Evolutionary conservation across 2,888 invertebrate species (phyloP), one percentile per base, ranked within the genome.

Genomic region (Stenolophus ochropezus): DNA sequence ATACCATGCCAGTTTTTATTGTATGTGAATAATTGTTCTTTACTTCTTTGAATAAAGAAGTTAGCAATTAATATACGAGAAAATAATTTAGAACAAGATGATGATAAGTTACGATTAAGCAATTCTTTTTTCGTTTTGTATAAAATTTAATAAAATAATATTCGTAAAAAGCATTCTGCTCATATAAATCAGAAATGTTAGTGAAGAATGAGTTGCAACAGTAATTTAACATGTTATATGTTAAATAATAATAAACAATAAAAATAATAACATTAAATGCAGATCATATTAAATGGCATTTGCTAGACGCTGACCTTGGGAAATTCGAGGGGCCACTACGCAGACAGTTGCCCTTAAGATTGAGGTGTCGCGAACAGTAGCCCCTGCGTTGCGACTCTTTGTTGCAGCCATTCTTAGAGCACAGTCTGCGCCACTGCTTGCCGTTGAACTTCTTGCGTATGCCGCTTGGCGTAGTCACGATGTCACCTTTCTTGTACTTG

Each of bases 381-480:
- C 99, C 99, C 85, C 98, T 92, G 49, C 99, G 92, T 90, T 99
- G 99, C 87, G 98, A 98, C 92, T 99, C 99, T 91, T 97, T 97
- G 47, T 95, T 95, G 90, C 98, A 99, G 80, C 96, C 96, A 86
- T 97, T 96, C 89, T 96, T 96, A 82, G 98, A 98, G 91, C 99
- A 99, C 84, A 99, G 92, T 86, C 99, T 92, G 83, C 99, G 93
- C 99, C 99, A 99, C 89, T 99, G 99, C 90, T 99, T 99, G 47
- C 99, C 99, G 91, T 99, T 99, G 90, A 98, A 99, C 91, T 99
- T 99, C 91, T 99, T 99, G 11, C 98, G 92, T 86, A 99, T 98
- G 84, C 99, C 99, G 86, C 96, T 97, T 2, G 97, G 96, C 71
- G 97, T 97, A 2, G 95, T 94, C 42, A 97, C 97, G 81, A 98